Evolutionary conservation across 1,140 invertebrate genomes (phyloP), one percentile per base, ranked within the genome.

Genomic region (Drosophila kepulauana): DNA sequence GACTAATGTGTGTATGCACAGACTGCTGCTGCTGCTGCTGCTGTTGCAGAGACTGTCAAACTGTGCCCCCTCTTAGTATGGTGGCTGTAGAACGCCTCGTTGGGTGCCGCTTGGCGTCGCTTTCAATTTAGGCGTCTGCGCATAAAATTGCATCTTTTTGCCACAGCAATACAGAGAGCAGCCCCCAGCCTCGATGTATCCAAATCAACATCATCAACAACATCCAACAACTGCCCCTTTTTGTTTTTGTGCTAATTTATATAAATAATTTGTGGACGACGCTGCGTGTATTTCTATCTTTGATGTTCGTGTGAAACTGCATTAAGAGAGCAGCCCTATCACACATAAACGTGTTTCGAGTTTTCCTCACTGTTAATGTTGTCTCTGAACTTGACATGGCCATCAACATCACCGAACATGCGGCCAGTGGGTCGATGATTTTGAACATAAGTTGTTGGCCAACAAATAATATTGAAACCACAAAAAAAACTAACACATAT

Each of bases 101-200:
- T 89, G 78, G 63, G 67, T 78, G 75, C 85, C 76, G 82, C 82
- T 72, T 72, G 80, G 81, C 85, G 74, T 89, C 74, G 85, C 85
- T 79, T 89, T 89, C 81, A 89, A 89, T 89, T 89, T 89, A 89
- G 85, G 85, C 85, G 85, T 89, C 85, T 89, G 85, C 85, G 85
- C 85, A 89, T 89, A 89, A 89, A 89, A 89, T 89, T 89, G 85
- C 85, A 89, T 71, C 76, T 75, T 62, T 78, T 78, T 77, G 69
- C 25, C 78, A 25, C 41, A 51, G 73, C 49, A 13, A 25, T 25
- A 25, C 20, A 25, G 20, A 25, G 20, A 25, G 3, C 25, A 20
- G 46, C 15, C 64, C 20, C 62, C 69, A 56, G 35, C 67, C 35
- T n/a, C 65, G 16, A 16, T 10, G 38, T 51, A 77, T 45, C 71